Percentiles rank a stretch among this genome's conserved stretches.
Conservation (phyloP, 1,140 invertebrate genomes). For the Latrodectus geometricus region DNA sequence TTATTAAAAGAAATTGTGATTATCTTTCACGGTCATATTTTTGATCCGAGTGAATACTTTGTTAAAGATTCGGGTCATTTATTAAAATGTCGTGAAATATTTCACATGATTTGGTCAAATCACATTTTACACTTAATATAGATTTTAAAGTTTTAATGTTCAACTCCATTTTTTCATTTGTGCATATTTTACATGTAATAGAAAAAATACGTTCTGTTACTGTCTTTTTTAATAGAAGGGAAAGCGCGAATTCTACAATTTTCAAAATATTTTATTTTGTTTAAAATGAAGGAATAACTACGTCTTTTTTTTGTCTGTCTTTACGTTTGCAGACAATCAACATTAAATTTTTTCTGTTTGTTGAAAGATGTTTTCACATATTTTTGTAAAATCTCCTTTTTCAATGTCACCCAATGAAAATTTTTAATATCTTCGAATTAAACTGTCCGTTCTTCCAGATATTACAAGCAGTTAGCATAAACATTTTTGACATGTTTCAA, state of each 20-base stretch:
- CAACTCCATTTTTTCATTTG: slow-evolving; percentile 17
- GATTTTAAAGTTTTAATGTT: slow-evolving; percentile 25
- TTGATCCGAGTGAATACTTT: no score
- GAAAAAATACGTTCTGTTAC: slow-evolving; percentile 2
- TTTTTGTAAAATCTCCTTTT: slow-evolving; percentile 14
- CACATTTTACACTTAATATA: slow-evolving; percentile 17
- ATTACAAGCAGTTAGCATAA: slow-evolving; percentile 6
- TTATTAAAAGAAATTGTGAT: no score
- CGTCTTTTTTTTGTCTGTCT: slow-evolving; percentile 18
- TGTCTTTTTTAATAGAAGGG: neutral
- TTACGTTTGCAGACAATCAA: slow-evolving; percentile 9
- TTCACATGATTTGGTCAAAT: no score
- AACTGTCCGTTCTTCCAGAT: slow-evolving; percentile 9
- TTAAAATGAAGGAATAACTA: slow-evolving; percentile 23
- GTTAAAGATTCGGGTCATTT: no score
- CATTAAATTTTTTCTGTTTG: slow-evolving; percentile 7
- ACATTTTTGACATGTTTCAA: slow-evolving; percentile 8
- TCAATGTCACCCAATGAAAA: no score
- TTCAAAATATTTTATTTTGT: neutral
- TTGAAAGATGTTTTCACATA: neutral
- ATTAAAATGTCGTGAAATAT: no score
- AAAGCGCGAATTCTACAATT: neutral
- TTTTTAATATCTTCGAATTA: no score
- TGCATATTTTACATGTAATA: neutral
- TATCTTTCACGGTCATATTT: no score